phyloP scores from a whole-genome alignment of 2,888 invertebrate species.

The Morpho achilles region DNA sequence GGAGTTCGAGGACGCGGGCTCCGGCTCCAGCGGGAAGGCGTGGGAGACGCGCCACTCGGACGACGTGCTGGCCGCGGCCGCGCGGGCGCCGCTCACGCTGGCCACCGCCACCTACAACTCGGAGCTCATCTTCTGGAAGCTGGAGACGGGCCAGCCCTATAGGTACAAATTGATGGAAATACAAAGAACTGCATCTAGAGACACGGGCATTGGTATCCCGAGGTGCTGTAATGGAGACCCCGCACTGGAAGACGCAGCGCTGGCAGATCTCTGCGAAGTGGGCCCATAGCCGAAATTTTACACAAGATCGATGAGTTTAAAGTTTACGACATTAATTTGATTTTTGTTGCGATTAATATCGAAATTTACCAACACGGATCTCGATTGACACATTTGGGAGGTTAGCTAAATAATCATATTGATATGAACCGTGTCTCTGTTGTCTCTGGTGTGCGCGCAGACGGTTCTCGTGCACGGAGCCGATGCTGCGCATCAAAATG shows the following conservation, averaged over 20 bases:
- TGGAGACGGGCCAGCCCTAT: constrained; percentile 89
- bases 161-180: constrained; percentile 38
- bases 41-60: constrained; percentile 87
- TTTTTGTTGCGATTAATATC: no score
- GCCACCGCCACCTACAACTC: constrained; percentile 89
- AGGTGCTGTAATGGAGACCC: no score
- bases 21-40: constrained; percentile 75
- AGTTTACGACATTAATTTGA: no score
- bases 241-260: no score
- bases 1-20: constrained; percentile 79
- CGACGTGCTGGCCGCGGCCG: constrained; percentile 86
- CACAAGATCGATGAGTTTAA: no score
- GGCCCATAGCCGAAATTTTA: no score
- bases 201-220: no score
- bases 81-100: constrained; percentile 82
- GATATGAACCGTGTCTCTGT: no score
- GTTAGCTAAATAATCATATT: no score
- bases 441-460: constrained; percentile 33
- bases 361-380: no score
- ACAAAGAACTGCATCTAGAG: background rate
- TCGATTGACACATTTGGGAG: no score
- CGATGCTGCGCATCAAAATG: constrained; percentile 78
- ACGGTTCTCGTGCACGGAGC: constrained; percentile 75
- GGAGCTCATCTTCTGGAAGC: constrained; percentile 88
- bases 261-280: no score